Percentiles rank a stretch among this genome's conserved stretches.
phyloP scores from a whole-genome alignment of 2,888 invertebrate genomes.

The Elmis aenea region DNA sequence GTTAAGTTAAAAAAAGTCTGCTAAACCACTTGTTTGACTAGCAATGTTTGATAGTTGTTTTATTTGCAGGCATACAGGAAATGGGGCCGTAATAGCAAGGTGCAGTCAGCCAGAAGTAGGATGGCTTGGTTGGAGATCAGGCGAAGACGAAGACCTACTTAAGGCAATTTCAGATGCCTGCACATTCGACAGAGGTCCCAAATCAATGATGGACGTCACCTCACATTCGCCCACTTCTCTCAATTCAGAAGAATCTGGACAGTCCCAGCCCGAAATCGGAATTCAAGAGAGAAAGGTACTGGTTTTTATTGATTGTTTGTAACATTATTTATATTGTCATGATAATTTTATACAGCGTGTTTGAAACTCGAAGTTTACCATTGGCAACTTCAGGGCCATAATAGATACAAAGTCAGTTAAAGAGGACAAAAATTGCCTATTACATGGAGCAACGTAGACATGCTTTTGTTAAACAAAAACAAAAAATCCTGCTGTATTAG shows the following conservation, averaged over 20 bases:
- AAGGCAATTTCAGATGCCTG: slow-evolving; percentile 80
- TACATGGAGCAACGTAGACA: too few species aligned
- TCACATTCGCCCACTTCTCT: slow-evolving; percentile 31
- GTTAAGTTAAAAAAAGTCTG: too few species aligned
- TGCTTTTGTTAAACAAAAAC: too few species aligned
- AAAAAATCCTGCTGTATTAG: too few species aligned
- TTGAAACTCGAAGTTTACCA: too few species aligned
- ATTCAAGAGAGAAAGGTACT: slow-evolving; percentile 34
- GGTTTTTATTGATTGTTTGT: too few species aligned
- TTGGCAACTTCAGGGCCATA: too few species aligned
- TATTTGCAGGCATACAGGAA: slow-evolving; percentile 76
- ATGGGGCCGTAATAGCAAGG: slow-evolving; percentile 90
- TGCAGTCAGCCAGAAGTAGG: slow-evolving; percentile 95
- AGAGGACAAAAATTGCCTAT: too few species aligned
- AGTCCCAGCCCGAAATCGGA: slow-evolving; percentile 32
- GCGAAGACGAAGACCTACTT: slow-evolving; percentile 83
- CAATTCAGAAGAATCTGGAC: slow-evolving; percentile 39
- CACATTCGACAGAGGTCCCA: slow-evolving; percentile 60
- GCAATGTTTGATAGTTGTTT: too few species aligned
- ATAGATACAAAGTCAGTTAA: too few species aligned
- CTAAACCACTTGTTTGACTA: slow-evolving; percentile 28
- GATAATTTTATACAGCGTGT: neutral
- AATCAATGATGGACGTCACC: slow-evolving; percentile 41
- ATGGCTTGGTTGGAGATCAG: slow-evolving; percentile 89
- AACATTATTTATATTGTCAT: neutral